phyloP scores from a whole-genome alignment of 2,797 vertebrate species.

The Malurus leucopterus region DNA sequence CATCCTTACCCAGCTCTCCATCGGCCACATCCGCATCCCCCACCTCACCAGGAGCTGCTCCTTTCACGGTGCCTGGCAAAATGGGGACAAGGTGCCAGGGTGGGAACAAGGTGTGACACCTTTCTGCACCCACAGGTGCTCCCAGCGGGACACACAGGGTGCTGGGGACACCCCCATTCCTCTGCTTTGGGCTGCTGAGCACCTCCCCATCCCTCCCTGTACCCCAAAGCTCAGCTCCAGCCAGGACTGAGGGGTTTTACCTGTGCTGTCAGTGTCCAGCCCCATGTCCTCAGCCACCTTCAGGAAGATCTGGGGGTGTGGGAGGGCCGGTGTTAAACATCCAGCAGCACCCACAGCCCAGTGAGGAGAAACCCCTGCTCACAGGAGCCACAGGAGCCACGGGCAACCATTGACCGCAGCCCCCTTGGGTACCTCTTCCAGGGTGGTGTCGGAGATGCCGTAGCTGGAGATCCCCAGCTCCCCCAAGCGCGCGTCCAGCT shows the following conservation, averaged over 20 bases:
- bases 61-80: neutral
- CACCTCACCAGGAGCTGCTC: neutral
- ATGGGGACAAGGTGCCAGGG: neutral
- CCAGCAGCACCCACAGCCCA: neutral
- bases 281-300: slow-evolving; percentile 78
- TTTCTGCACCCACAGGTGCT: neutral
- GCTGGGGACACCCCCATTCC: neutral
- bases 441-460: slow-evolving; percentile 84
- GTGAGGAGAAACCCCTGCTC: accelerated
- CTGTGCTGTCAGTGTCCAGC: slow-evolving; percentile 59
- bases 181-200: neutral
- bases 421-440: slow-evolving; percentile 80
- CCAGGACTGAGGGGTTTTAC: neutral
- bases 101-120: neutral
- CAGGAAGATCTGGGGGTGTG: slow-evolving; percentile 81
- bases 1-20: slow-evolving; percentile 33
- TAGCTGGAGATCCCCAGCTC: slow-evolving; percentile 84
- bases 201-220: no score
- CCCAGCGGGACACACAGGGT: accelerated
- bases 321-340: neutral
- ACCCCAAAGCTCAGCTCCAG: neutral
- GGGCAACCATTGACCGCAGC: neutral
- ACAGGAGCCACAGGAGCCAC: accelerated
- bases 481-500: slow-evolving; percentile 77
- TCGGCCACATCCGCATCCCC: neutral